A percentile compares a stretch with the other conserved stretches of the same genome.
Conservation (phyloP, 2,888 invertebrate species). For the Drymonia ruficornis region DNA sequence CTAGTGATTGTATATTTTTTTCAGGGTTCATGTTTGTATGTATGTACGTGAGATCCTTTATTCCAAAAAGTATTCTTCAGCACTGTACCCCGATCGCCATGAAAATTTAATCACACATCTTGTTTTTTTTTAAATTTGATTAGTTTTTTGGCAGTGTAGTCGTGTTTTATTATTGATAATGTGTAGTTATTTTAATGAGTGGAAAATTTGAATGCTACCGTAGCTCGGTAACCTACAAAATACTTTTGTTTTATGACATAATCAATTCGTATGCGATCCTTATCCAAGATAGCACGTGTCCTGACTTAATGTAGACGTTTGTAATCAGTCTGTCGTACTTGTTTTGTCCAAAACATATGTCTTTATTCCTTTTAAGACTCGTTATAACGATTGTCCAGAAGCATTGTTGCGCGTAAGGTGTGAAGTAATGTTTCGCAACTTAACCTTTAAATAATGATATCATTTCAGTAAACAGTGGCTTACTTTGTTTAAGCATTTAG, state of each 20-base stretch:
- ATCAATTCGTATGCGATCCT: conserved; percentile 51
- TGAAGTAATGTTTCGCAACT: conserved; percentile 54
- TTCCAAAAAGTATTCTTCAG: too few species aligned
- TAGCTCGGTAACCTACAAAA: conserved; percentile 3
- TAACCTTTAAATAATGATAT: conserved; percentile 34
- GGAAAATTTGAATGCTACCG: too few species aligned
- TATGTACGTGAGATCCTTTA: too few species aligned
- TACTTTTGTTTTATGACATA: conserved; percentile 36
- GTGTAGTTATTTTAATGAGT: too few species aligned
- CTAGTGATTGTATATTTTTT: too few species aligned
- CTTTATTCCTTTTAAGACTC: conserved; percentile 47
- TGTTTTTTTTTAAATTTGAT: too few species aligned
- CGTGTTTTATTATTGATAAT: too few species aligned
- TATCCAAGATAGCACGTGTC: conserved; percentile 43
- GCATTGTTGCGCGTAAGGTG: conserved; percentile 43
- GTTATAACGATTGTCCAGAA: conserved; percentile 42
- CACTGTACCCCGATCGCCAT: too few species aligned
- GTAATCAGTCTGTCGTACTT: conserved; percentile 52
- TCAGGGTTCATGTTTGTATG: too few species aligned
- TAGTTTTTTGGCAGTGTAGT: too few species aligned
- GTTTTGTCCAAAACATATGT: conserved; percentile 50
- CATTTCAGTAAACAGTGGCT: conserved; percentile 34
- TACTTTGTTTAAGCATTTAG: conserved; percentile 18
- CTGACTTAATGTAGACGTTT: conserved; percentile 50
- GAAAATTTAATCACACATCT: too few species aligned